phyloP scores from a whole-genome alignment of 1,140 invertebrate species.

The Physella acuta region DNA sequence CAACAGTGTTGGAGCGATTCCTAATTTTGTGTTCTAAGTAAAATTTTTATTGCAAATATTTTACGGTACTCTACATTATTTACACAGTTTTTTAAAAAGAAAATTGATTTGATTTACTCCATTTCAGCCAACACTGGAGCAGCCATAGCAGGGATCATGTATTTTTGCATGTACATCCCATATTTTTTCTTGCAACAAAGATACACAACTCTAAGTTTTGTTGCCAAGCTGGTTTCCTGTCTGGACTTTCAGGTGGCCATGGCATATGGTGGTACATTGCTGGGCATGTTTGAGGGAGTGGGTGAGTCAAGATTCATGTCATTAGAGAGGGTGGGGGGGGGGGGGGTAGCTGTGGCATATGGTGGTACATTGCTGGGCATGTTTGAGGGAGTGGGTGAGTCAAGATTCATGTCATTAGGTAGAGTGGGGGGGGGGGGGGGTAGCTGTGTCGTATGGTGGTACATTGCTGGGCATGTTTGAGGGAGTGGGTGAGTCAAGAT shows the following conservation, averaged over 20 bases:
- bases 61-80: too few relatives aligned
- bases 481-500: too few relatives aligned
- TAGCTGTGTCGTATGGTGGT: slow-evolving; percentile 16
- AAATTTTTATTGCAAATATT: too few relatives aligned
- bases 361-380: slow-evolving; percentile 44
- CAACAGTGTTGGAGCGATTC: too few relatives aligned
- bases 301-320: slow-evolving; percentile 48
- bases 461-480: too few relatives aligned
- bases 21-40: too few relatives aligned
- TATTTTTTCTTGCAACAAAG: slow-evolving; percentile 64
- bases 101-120: slow-evolving; percentile 4
- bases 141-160: slow-evolving; percentile 48
- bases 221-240: slow-evolving; percentile 36
- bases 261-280: slow-evolving; percentile 44
- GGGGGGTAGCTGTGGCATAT: slow-evolving; percentile 42
- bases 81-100: not conserved
- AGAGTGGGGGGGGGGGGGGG: too few relatives aligned
- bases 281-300: slow-evolving; percentile 41
- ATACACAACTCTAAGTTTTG: slow-evolving; percentile 58
- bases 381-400: slow-evolving; percentile 55
- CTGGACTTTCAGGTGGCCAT: slow-evolving; percentile 42
- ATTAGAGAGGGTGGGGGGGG: not conserved
- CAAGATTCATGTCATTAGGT: not conserved
- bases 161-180: slow-evolving; percentile 51
- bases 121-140: slow-evolving; percentile 50